phyloP scores from a whole-genome alignment of 1,140 invertebrate genomes.

The Leptonema lineaticorne region DNA sequence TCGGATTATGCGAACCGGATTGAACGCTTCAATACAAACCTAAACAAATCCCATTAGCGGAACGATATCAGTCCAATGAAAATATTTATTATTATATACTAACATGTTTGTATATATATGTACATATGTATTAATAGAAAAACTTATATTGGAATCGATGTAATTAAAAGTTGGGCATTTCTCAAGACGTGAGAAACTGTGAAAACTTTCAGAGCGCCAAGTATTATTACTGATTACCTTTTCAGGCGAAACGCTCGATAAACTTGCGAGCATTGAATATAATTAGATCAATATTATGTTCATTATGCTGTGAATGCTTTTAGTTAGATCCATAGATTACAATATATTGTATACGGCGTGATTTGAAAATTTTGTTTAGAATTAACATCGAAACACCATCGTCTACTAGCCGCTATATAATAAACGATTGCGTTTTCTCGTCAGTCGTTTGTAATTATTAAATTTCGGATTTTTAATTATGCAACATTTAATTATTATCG shows the following conservation, averaged over 20 bases:
- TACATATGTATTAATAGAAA: conserved; percentile 11
- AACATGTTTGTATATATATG: background rate
- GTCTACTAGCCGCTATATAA: too few species aligned
- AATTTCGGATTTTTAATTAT: too few species aligned
- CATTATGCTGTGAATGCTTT: too few species aligned
- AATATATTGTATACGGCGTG: too few species aligned
- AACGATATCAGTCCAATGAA: background rate
- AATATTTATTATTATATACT: background rate
- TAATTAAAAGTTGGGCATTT: conserved; percentile 9
- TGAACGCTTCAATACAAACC: background rate
- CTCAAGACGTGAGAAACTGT: background rate
- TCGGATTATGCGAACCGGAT: background rate
- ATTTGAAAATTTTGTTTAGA: too few species aligned
- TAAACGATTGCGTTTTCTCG: too few species aligned
- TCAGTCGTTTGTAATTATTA: too few species aligned
- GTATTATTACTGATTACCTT: conserved; percentile 10
- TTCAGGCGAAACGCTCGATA: background rate
- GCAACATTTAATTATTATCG: too few species aligned
- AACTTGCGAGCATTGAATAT: conserved; percentile 2
- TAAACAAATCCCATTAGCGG: background rate
- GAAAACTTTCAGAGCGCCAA: background rate
- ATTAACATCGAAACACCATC: too few species aligned
- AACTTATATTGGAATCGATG: conserved; percentile 14
- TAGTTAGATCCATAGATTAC: too few species aligned
- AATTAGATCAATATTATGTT: conserved; percentile 8